A percentile compares a stretch with the other conserved stretches of the same genome.
Evolutionary conservation across 2,113 vertebrate genomes (phyloP).

Genomic region (Chloebia gouldiae): DNA sequence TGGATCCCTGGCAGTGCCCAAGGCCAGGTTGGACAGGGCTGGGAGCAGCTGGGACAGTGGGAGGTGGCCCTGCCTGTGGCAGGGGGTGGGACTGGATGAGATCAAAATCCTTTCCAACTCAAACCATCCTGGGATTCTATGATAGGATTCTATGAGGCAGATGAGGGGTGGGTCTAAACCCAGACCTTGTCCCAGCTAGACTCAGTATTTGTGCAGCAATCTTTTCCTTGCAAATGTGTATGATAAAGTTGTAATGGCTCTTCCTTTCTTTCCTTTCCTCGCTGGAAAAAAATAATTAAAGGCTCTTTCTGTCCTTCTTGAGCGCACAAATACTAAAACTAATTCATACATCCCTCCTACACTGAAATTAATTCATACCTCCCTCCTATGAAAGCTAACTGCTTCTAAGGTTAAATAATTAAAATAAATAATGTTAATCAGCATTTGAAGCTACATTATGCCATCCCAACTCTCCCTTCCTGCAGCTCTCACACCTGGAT

Average conservation of each 20-base stretch:
- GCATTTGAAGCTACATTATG: background rate
- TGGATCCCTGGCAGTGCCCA: background rate
- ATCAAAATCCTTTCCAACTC: background rate
- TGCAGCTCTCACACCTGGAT: background rate
- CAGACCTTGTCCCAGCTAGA: background rate
- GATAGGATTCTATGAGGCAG: background rate
- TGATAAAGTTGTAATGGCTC: background rate
- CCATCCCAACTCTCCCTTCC: background rate
- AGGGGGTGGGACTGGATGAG: background rate
- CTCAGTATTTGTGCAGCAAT: background rate
- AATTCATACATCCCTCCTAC: background rate
- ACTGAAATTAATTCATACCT: background rate
- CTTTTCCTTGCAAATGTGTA: fast-evolving
- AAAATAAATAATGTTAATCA: background rate
- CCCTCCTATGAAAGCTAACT: background rate
- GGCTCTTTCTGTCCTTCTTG: background rate
- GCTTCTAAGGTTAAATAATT: background rate
- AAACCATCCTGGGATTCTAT: background rate
- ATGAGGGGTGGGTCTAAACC: background rate
- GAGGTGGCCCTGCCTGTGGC: background rate
- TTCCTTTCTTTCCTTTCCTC: background rate
- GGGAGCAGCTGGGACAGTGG: fast-evolving
- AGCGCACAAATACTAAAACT: background rate
- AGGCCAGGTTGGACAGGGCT: background rate
- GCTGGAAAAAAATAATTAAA: background rate